Evolutionary conservation across 2,888 invertebrate genomes (phyloP).

Genomic region (Eristalis arbustorum): DNA sequence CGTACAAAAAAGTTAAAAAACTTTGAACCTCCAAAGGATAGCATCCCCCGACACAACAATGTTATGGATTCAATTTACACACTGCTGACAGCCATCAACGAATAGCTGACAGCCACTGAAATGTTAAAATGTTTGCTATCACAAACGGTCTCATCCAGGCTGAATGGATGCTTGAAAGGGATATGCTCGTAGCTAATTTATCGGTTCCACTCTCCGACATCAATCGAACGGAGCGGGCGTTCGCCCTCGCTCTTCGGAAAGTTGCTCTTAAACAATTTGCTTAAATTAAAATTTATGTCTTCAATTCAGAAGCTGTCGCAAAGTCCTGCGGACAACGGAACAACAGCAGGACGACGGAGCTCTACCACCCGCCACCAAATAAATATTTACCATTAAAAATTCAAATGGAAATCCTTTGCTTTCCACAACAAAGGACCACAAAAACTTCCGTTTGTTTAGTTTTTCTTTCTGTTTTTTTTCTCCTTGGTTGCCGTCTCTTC

Average conservation of each 20-base stretch:
- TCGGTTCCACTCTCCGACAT: background rate
- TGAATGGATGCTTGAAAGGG: background rate
- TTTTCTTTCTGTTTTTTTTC: constrained; percentile 9
- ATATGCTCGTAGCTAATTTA: background rate
- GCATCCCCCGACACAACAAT: background rate
- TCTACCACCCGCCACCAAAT: constrained; percentile 37
- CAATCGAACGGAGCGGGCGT: too few species aligned
- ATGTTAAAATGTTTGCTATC: background rate
- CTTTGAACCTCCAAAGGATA: background rate
- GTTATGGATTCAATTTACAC: background rate
- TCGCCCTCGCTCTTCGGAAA: background rate
- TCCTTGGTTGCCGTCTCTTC: background rate
- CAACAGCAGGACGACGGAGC: background rate
- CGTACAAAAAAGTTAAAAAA: too few species aligned
- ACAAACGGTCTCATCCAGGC: background rate
- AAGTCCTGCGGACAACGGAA: background rate
- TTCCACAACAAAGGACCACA: constrained; percentile 60
- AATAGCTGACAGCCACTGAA: background rate
- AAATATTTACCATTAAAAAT: constrained; percentile 69
- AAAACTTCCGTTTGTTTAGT: constrained; percentile 40
- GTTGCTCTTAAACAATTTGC: constrained; percentile 49
- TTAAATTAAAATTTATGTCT: constrained; percentile 64
- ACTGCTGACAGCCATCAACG: background rate
- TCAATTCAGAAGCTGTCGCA: constrained; percentile 57
- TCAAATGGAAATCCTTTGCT: constrained; percentile 64